Conservation (phyloP, 2,113 vertebrate species). For the Dasyprocta punctata region DNA sequence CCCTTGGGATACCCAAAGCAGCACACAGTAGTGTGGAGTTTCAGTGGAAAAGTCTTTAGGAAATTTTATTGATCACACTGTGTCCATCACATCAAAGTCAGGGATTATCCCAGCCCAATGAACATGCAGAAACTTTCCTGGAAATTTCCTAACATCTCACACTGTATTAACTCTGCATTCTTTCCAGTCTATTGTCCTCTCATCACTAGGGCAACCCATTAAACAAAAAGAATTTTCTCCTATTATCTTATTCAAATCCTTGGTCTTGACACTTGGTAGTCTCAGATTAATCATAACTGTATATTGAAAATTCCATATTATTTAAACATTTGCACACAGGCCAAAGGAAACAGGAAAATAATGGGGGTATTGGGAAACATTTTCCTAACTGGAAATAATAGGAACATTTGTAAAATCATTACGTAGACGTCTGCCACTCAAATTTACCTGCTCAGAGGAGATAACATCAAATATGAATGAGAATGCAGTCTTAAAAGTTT, state of each 20-base stretch:
- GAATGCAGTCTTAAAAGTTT: background rate
- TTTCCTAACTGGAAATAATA: background rate
- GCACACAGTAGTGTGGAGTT: background rate
- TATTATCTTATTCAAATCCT: background rate
- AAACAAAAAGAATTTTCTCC: background rate
- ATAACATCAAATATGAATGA: background rate
- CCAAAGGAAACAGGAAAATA: background rate
- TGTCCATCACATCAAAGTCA: background rate
- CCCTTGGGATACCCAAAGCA: background rate
- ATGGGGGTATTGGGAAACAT: background rate
- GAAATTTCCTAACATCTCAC: background rate
- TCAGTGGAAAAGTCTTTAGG: conserved; percentile 8
- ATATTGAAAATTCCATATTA: background rate
- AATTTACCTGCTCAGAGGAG: background rate
- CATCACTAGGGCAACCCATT: background rate
- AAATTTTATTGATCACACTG: background rate
- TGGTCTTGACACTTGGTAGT: background rate
- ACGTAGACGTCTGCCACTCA: background rate
- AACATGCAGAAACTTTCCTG: background rate
- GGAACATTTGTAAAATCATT: background rate
- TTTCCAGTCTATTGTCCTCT: background rate
- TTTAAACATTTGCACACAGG: background rate
- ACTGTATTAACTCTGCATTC: background rate
- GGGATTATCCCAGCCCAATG: background rate
- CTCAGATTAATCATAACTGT: background rate